These are phyloP conservation scores for Apogon hyalosoma DNA, from an alignment of 2,797 vertebrate genomes.

Conservation along the genomic window DNA sequence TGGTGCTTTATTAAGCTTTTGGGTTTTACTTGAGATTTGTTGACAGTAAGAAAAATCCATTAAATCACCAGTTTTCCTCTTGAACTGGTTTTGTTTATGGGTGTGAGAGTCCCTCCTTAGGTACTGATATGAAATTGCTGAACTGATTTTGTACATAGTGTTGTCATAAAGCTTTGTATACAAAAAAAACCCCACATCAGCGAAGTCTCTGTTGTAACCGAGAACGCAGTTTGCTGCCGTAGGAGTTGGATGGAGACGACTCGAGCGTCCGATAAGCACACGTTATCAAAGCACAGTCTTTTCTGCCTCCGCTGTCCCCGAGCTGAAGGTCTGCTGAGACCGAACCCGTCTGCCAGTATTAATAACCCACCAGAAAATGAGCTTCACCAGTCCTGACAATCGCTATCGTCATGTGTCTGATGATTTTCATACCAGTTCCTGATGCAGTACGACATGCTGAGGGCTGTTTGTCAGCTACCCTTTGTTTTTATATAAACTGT, in stretches of 20 bases:
- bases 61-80: slow-evolving; percentile 8
- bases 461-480: slow-evolving; percentile 70
- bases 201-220: slow-evolving; percentile 16
- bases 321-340: slow-evolving; percentile 28
- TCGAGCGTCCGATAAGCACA: slow-evolving; percentile 31
- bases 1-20: background rate
- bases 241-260: background rate
- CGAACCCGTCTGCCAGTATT: slow-evolving; percentile 70
- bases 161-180: slow-evolving; percentile 55
- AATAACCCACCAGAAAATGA: slow-evolving; percentile 56
- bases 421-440: slow-evolving; percentile 76
- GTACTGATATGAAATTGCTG: slow-evolving; percentile 57
- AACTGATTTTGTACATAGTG: slow-evolving; percentile 57
- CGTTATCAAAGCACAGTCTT: slow-evolving; percentile 49
- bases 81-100: slow-evolving; percentile 10
- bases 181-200: slow-evolving; percentile 30
- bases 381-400: slow-evolving; percentile 79
- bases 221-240: slow-evolving; percentile 13
- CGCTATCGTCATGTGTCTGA: slow-evolving; percentile 59
- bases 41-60: background rate
- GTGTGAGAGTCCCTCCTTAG: slow-evolving; percentile 35
- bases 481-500: slow-evolving; percentile 80
- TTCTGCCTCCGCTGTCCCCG: slow-evolving; percentile 26
- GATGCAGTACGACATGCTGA: slow-evolving; percentile 79
- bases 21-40: slow-evolving; percentile 2